Base-by-base conservation (phyloP, 2,888 invertebrate genomes). In the Hipparchia semele region DNA sequence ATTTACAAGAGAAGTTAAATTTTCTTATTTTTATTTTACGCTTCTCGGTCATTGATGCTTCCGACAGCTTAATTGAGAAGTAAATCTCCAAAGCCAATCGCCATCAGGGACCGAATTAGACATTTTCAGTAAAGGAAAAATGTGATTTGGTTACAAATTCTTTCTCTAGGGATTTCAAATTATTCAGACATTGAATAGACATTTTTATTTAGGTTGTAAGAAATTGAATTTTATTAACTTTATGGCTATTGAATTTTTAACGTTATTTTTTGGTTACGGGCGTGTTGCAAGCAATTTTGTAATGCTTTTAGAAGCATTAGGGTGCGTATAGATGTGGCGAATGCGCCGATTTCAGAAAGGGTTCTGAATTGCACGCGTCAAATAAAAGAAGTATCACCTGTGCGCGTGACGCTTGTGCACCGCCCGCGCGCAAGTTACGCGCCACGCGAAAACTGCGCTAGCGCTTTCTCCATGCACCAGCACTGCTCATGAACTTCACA, bases 41-140 rank as follows among this genome's bases (percentile, higher is more conserved):
- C 13, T 61, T 13, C 9, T 39, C 59, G 9, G 53, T 61, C 39
- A 56, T 70, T 39, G 45, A 46, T 46, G 54, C 54, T 56, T 56
- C 12, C 56, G 62, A 56, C 13, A 46, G 23, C 54, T 46, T 64
- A 62, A 70, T 70, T 64, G 56, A 70, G 46, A 64, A 7, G 13
- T 56, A 46, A 69, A 61, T 61, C 69, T 49, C 54, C 66, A 56
- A 71, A 45, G 62, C 65, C 68, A n/a, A 61, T 53, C 45, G 51
- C 45, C 49, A 67, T 51, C 49, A 60, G 46, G 53, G 72, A 74
- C 66, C 65, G 66, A 64, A 6, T 66, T 67, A 45, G 72, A 72
- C 72, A 67, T 66, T 61, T 65, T 67, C 53, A 23, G 69, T 67
- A 69, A 74, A 65, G 65, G 69, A 66, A 69, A 74, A 74, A 70